Conservation (phyloP, 2,888 invertebrate species). For the Eulithis testata region DNA sequence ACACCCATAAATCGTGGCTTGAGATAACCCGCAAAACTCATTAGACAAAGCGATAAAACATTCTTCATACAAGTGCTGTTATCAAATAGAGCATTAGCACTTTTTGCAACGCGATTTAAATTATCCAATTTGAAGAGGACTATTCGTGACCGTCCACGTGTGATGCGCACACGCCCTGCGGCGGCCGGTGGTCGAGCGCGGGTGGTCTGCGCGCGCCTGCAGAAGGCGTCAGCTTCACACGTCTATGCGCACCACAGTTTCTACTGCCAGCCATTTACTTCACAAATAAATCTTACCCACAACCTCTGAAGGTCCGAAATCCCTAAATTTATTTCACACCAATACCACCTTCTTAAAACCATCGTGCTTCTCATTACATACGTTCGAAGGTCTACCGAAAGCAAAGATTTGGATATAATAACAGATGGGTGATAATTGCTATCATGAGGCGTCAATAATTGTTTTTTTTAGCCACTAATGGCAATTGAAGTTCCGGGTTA, state of each 20-base stretch:
- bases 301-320: constrained; percentile 53
- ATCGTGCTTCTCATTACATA: constrained; percentile 64
- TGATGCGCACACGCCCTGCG: constrained; percentile 62
- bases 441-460: constrained; percentile 81
- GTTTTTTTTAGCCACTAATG: constrained; percentile 77
- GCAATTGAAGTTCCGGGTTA: constrained; percentile 80
- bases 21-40: constrained; percentile 36
- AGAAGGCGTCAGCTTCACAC: constrained; percentile 77
- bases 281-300: constrained; percentile 53
- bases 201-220: constrained; percentile 75
- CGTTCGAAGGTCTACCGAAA: constrained; percentile 71
- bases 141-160: constrained; percentile 57
- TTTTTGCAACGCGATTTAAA: constrained; percentile 47
- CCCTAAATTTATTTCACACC: constrained; percentile 32
- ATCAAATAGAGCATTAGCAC: constrained; percentile 33
- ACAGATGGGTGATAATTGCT: constrained; percentile 83
- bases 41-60: constrained; percentile 25
- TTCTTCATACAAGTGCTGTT: constrained; percentile 26
- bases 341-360: constrained; percentile 54
- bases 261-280: constrained; percentile 45
- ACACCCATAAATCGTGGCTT: constrained; percentile 67
- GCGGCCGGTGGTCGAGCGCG: constrained; percentile 71
- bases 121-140: constrained; percentile 41
- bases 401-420: constrained; percentile 76
- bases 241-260: constrained; percentile 61